Base-by-base conservation (phyloP, 2,113 vertebrate genomes). In the Thamnophis sirtalis region DNA sequence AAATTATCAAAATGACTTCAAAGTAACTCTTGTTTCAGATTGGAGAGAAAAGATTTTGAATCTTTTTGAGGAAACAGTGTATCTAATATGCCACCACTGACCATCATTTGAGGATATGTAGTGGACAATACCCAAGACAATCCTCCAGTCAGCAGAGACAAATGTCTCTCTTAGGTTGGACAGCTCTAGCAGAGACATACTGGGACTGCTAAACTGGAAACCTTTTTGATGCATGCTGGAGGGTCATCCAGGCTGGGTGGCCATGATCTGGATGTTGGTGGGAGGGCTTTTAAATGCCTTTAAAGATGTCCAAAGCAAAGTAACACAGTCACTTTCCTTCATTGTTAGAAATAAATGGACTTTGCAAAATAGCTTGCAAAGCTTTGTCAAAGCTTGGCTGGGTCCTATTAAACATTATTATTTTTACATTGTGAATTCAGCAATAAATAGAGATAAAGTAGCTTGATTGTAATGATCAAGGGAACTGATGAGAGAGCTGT, bases 1-100 rank as follows among this genome's bases (percentile, higher is more conserved):
- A 84, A 90, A 84, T 68, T 1, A 0, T 43, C 87, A 54, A 0
- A 0, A 0, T 0, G 56, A 60, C 58, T 9, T 33, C 22, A 49
- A 60, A 9, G 9, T 53, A n/a, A 56, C 2, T 13, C 15, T 51
- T 91, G 5, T 17, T 54, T 43, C 50, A 73, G 49, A 28, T 73
- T 87, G 51, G 58, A 87, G 4, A 91, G 22, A 38, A 54, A 51
- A 38, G 26, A 21, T 21, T 58, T 87, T 49, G 38, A 43, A 43
- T 43, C 43, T 43, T 43, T 43, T 43, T 43, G 43, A 43, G 43
- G 43, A 43, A 43, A 43, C 43, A 43, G 43, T 1, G 15, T 73
- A 33, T 33, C 15, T 73, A 33, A 33, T 73, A 73, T 33, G n/a
- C n/a, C 68, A 73, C n/a, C n/a, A 33, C 5, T 73, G 13, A 0